Evolutionary conservation across 2,113 vertebrate genomes (phyloP).

Genomic region (Chauna torquata): DNA sequence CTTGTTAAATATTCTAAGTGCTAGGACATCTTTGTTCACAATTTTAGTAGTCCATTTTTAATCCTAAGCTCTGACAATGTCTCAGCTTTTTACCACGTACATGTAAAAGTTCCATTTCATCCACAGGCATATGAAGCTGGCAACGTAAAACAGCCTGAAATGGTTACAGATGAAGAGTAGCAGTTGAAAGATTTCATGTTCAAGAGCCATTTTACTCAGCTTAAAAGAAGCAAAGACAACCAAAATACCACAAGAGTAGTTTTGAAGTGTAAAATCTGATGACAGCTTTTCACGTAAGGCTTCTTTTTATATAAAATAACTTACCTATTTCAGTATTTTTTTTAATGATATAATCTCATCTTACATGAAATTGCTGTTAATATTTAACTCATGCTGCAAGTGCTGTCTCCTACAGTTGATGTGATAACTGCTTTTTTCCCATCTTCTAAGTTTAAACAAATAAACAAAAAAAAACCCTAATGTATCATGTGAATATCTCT

Average conservation of each 20-base stretch:
- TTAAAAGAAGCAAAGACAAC: background rate
- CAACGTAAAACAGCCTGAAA: background rate
- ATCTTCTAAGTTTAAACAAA: background rate
- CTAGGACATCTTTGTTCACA: background rate
- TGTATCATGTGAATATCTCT: background rate
- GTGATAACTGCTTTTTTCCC: background rate
- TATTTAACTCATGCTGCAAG: background rate
- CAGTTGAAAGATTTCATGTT: background rate
- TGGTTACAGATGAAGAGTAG: background rate
- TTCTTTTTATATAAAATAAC: background rate
- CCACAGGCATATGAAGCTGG: background rate
- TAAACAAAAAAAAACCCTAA: background rate
- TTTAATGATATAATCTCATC: background rate
- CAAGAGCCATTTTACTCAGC: background rate
- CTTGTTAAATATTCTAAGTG: background rate
- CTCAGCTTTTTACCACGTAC: background rate
- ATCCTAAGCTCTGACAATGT: background rate
- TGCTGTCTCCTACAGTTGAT: background rate
- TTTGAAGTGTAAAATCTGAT: background rate
- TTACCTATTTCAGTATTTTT: background rate
- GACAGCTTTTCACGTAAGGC: rapidly evolving
- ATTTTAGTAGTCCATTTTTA: background rate
- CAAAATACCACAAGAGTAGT: background rate
- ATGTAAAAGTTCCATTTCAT: background rate
- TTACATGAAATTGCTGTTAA: background rate